Conservation (phyloP, 1,140 invertebrate species). For the Tetragonula clypearis region DNA sequence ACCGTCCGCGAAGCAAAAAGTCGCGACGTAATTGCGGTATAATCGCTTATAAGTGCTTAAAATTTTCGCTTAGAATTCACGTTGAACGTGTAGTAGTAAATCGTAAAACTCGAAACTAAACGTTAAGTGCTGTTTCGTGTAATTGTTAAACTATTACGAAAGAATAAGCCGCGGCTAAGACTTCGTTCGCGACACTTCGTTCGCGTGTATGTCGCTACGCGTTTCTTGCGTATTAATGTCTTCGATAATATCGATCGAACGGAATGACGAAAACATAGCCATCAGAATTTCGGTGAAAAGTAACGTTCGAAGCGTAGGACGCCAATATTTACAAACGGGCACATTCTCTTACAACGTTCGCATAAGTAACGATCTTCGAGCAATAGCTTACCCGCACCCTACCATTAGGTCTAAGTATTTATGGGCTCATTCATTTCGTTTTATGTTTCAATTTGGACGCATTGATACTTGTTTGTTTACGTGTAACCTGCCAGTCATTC, state of each 20-base stretch:
- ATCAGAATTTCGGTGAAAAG: conserved; percentile 23
- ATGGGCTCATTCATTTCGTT: conserved; percentile 80
- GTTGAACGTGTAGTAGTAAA: neutral
- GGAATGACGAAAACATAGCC: neutral
- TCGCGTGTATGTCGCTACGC: neutral
- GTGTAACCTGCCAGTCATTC: conserved; percentile 79
- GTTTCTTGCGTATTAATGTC: neutral
- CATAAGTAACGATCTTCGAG: conserved; percentile 77
- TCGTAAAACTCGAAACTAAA: neutral
- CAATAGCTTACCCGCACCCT: conserved; percentile 80
- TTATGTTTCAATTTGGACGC: conserved; percentile 82
- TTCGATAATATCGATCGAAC: neutral
- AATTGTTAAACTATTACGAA: accelerated
- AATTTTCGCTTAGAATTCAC: no score
- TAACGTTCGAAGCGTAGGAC: neutral
- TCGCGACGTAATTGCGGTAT: neutral
- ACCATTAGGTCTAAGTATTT: conserved; percentile 80
- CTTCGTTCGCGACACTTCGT: neutral
- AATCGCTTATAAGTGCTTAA: neutral
- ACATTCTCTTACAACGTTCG: conserved; percentile 69
- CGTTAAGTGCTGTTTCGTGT: neutral
- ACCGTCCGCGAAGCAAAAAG: neutral
- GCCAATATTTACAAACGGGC: conserved; percentile 63
- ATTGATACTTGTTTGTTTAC: conserved; percentile 82
- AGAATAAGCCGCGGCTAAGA: neutral